Evolutionary conservation across 2,113 vertebrate genomes (phyloP).

Genomic region (Brienomyrus brachyistius): DNA sequence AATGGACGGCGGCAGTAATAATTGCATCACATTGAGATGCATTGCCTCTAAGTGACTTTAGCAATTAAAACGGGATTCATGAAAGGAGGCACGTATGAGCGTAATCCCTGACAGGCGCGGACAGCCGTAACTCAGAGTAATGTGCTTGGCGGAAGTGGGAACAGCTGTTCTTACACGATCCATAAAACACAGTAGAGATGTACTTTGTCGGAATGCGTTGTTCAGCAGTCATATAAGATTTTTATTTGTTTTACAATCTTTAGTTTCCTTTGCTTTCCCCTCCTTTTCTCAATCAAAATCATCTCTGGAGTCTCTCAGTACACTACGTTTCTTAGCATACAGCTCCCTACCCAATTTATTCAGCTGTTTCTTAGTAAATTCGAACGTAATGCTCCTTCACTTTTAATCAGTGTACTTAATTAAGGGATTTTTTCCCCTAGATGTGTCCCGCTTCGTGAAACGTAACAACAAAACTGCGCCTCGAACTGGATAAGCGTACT

Average conservation of each 20-base stretch:
- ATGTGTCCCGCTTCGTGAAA: background rate
- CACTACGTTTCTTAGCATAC: background rate
- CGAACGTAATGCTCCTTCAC: background rate
- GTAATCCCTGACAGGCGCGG: background rate
- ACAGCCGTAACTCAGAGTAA: constrained; percentile 8
- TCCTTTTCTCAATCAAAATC: background rate
- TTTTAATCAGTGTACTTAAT: background rate
- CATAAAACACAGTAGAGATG: constrained; percentile 25
- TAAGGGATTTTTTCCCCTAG: background rate
- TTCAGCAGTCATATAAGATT: background rate
- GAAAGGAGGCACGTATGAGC: background rate
- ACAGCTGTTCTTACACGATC: constrained; percentile 13
- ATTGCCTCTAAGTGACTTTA: constrained; percentile 7
- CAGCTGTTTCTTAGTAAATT: background rate
- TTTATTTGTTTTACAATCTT: background rate
- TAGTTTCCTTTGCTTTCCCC: background rate
- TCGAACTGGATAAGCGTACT: background rate
- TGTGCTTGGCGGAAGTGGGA: background rate
- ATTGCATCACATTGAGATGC: background rate
- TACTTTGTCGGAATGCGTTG: background rate
- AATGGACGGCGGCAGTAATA: background rate
- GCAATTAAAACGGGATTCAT: constrained; percentile 21
- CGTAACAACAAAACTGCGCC: background rate
- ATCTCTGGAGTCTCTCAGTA: background rate
- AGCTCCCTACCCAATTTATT: background rate